Base-by-base conservation (phyloP, 2,888 invertebrate species). In the Taphrorychus bicolor region DNA sequence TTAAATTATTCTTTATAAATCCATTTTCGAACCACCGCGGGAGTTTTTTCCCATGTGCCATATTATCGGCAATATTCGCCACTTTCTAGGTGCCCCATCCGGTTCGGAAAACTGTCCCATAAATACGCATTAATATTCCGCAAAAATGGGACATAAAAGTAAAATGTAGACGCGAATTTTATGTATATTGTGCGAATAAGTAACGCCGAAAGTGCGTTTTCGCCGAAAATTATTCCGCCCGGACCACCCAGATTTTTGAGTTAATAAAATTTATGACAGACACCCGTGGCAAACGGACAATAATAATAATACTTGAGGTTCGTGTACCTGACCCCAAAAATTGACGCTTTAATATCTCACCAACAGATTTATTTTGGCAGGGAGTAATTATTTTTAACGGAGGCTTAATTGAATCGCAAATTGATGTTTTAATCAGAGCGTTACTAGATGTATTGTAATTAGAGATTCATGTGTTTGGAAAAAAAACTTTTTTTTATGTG, bases 241-340 rank as follows among this genome's bases (percentile, higher is more conserved):
- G 54, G 61, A 54, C 61, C 61, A 62, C 61, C 61, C 61, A 62
- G 51, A 62, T 62, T 41, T 54, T 62, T 24, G 45, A 42, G 48
- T 42, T 62, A 32, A 54, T 54, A 62, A 53, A 62, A 54, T 62
- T 62, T 62, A 62, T 54, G 53, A 45, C 61, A 54, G 42, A 54
- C 54, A 48, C 60, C 60, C 60, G 51, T 60, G 52, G 41, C 52
- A 60, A 40, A 41, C 16, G 60, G 40, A 60, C 52, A 62, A 62
- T 54, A 62, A 62, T 54, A 54, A 53, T 54, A 62, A 53, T 62
- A 54, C 18, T 48, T n/a, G 19, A 45, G 54, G 24, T 24, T 23
- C 17, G 4, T n/a, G 54, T 45, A 62, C 23, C 45, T 54, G 61
- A 62, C 61, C 54, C 48, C 45, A 17, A 60, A 53, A 53, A 4